A percentile compares a stretch with the other conserved stretches of the same genome.
Evolutionary conservation across 2,888 invertebrate species (phyloP).

Genomic region (Sepiola atlantica): DNA sequence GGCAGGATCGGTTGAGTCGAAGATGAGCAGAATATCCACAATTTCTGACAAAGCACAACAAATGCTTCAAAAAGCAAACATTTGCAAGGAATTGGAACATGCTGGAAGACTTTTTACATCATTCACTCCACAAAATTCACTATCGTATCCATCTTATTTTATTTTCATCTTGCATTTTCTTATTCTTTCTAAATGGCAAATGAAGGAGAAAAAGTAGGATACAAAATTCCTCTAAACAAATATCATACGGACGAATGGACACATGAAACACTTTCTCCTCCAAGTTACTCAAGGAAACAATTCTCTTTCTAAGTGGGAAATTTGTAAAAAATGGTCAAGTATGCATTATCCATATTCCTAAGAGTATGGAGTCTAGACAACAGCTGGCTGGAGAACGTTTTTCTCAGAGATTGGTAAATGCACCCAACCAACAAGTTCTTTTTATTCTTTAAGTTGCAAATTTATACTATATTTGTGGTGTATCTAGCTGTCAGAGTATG

Average conservation of each 20-base stretch:
- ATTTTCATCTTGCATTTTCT: background rate
- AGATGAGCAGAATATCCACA: background rate
- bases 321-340: conserved; percentile 16
- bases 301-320: conserved; percentile 4
- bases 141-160: too few species aligned
- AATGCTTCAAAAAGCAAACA: background rate
- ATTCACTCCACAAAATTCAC: background rate
- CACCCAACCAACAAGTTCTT: background rate
- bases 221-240: background rate
- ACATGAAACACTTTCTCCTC: background rate
- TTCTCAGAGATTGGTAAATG: background rate
- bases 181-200: background rate
- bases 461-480: background rate
- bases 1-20: background rate
- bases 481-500: too few species aligned
- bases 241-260: background rate
- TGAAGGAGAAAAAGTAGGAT: background rate
- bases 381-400: background rate
- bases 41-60: background rate
- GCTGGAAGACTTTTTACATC: background rate
- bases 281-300: conserved; percentile 1
- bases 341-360: conserved; percentile 21
- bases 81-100: background rate
- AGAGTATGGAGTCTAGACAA: background rate
- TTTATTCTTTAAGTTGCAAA: background rate